These are phyloP conservation scores for Spialia ferax DNA, from an alignment of 2,888 invertebrate genomes.

Conservation along the genomic window DNA sequence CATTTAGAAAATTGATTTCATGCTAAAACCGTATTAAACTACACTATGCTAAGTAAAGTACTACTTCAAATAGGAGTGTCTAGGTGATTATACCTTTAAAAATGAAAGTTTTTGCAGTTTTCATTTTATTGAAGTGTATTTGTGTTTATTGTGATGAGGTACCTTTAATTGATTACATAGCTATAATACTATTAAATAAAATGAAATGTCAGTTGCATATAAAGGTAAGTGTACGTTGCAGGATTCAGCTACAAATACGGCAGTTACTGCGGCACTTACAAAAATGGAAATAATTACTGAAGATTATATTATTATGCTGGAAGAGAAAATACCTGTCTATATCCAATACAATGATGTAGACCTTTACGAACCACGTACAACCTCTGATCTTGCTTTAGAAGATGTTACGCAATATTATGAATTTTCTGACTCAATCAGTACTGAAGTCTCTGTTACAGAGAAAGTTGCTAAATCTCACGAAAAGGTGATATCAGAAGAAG, in stretches of 20 bases:
- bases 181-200: not conserved
- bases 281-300: not conserved
- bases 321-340: not conserved
- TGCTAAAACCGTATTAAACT: slow-evolving; percentile 3
- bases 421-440: not conserved
- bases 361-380: not conserved
- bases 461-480: not conserved
- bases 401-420: not conserved
- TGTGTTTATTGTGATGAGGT: slow-evolving; percentile 21
- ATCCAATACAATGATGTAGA: not conserved
- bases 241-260: not conserved
- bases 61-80: slow-evolving; percentile 14
- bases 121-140: slow-evolving; percentile 14
- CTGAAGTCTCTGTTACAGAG: not conserved
- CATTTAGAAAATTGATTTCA: slow-evolving; percentile 22
- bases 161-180: not conserved
- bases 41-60: not conserved
- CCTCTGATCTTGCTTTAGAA: not conserved
- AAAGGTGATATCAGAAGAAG: not conserved
- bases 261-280: too few relatives aligned
- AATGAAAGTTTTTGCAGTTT: not conserved
- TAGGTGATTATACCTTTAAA: slow-evolving; percentile 6
- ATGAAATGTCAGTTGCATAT: not conserved
- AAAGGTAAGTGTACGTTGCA: not conserved
- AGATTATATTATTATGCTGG: not conserved